Conservation (phyloP, 2,113 vertebrate genomes). For the Tapirus terrestris region DNA sequence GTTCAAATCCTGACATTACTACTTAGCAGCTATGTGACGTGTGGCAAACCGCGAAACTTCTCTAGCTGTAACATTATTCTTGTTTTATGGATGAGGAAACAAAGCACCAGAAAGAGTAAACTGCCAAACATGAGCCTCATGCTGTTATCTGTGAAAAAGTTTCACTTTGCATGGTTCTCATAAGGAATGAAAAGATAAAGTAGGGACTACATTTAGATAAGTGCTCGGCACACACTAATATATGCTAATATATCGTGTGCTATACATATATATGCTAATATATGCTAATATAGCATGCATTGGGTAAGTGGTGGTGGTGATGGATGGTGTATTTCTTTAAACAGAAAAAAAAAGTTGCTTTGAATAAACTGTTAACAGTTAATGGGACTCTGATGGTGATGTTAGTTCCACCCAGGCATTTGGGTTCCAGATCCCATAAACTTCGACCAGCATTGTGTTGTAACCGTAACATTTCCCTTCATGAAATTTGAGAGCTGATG, state of each 20-base stretch:
- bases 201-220: rapidly evolving
- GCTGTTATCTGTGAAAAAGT: not conserved
- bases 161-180: not conserved
- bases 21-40: not conserved
- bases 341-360: not conserved
- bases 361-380: not conserved
- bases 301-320: not conserved
- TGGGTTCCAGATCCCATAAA: constrained; percentile 11
- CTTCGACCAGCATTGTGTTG: not conserved
- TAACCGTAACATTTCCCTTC: constrained; percentile 70
- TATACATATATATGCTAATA: not conserved
- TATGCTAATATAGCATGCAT: not conserved
- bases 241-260: too few relatives aligned
- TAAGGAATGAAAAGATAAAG: not conserved
- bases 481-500: constrained; percentile 61
- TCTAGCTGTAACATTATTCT: not conserved
- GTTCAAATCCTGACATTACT: not conserved
- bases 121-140: not conserved
- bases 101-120: not conserved
- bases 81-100: not conserved
- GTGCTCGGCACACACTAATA: too few relatives aligned
- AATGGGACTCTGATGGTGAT: not conserved
- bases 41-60: not conserved
- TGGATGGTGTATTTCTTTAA: not conserved
- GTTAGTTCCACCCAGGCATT: not conserved